Conservation (phyloP, 2,113 vertebrate species). For the Otis tarda region DNA sequence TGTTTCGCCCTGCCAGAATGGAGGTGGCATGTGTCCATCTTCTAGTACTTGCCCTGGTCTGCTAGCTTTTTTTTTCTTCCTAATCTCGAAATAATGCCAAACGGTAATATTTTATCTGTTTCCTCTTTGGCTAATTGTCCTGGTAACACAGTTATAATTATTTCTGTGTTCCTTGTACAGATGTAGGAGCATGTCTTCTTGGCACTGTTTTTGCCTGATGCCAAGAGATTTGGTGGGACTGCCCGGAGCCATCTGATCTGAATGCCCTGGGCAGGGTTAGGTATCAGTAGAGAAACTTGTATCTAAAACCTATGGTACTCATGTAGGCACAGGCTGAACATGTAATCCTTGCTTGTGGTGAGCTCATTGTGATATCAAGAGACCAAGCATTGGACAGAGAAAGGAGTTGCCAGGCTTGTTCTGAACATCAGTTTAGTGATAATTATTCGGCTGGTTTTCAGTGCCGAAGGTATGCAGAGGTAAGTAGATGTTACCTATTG, state of each 20-base stretch:
- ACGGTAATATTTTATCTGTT: background rate
- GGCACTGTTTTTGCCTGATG: background rate
- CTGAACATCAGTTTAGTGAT: background rate
- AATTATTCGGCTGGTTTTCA: background rate
- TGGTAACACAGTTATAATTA: background rate
- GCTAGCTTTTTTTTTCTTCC: background rate
- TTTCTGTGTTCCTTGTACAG: background rate
- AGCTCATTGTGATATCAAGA: background rate
- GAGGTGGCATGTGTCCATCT: background rate
- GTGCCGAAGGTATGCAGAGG: background rate
- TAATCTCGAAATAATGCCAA: background rate
- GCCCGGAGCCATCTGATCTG: background rate
- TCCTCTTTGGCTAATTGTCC: background rate
- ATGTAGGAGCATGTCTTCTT: background rate
- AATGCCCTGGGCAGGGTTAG: background rate
- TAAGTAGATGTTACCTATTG: background rate
- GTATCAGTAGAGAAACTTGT: background rate
- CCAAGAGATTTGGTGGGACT: background rate
- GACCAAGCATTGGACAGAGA: background rate
- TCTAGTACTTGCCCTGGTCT: background rate
- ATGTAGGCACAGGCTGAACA: background rate
- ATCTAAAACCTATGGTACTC: background rate
- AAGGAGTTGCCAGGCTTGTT: background rate
- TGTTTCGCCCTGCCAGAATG: background rate
- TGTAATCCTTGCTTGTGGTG: background rate